Evolutionary conservation across 2,888 invertebrate species (phyloP).

Genomic region (Ormyrus thymus): DNA sequence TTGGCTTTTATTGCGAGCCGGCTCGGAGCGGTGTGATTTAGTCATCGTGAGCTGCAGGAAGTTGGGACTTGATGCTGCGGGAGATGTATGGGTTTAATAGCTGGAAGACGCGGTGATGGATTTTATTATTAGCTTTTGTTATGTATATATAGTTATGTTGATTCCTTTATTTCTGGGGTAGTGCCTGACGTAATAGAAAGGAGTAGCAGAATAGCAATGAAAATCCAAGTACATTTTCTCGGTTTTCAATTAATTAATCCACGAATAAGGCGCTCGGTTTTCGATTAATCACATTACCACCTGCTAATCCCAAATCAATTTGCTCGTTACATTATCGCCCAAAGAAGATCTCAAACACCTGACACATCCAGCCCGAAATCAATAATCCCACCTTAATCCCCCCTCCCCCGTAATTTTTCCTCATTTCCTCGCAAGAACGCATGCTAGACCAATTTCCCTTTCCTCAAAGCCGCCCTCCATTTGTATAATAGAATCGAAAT

Average conservation of each 20-base stretch:
- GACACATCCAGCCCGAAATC: neutral
- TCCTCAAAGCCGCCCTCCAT: neutral
- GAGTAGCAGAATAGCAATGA: too few species aligned
- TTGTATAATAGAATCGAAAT: conserved; percentile 22
- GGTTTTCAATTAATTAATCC: too few species aligned
- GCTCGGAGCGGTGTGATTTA: neutral
- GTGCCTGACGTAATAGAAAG: too few species aligned
- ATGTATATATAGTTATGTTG: neutral
- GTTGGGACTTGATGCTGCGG: neutral
- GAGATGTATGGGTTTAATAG: neutral
- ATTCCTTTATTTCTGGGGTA: too few species aligned
- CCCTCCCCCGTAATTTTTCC: conserved; percentile 5
- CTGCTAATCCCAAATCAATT: neutral
- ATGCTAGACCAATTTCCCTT: too few species aligned
- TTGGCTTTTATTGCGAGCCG: neutral
- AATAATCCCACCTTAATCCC: neutral
- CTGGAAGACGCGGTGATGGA: conserved; percentile 21
- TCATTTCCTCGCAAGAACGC: neutral
- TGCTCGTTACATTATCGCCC: neutral
- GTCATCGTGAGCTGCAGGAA: conserved; percentile 29
- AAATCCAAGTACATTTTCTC: too few species aligned
- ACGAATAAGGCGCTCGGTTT: too few species aligned
- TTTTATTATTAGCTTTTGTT: conserved; percentile 15
- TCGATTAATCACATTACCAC: too few species aligned
- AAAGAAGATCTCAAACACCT: too few species aligned